Evolutionary conservation across 1,140 invertebrate species (phyloP).

Genomic region (Helicorthomorpha holstii): DNA sequence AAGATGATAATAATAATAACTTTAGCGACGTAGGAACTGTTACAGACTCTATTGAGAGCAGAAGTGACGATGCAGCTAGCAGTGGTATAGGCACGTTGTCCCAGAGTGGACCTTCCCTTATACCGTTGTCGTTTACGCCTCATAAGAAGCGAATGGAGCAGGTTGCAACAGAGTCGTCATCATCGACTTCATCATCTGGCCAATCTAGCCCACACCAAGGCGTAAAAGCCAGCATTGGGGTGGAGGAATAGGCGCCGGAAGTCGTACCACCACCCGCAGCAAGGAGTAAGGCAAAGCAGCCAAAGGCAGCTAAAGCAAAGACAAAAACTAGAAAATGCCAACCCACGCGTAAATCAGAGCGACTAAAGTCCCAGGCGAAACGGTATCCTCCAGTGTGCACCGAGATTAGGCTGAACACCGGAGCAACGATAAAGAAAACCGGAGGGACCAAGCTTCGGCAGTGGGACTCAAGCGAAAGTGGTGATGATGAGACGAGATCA

Average conservation of each 20-base stretch:
- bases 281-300: not conserved
- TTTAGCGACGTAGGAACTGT: too few relatives aligned
- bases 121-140: too few relatives aligned
- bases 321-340: not conserved
- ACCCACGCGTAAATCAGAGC: not conserved
- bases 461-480: not conserved
- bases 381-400: not conserved
- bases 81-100: too few relatives aligned
- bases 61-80: too few relatives aligned
- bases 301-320: not conserved
- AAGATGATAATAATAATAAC: too few relatives aligned
- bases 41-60: too few relatives aligned
- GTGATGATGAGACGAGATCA: not conserved
- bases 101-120: too few relatives aligned
- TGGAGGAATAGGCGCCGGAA: not conserved
- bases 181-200: not conserved
- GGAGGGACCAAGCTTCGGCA: not conserved
- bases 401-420: not conserved
- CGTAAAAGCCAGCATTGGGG: not conserved
- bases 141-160: too few relatives aligned
- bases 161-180: too few relatives aligned
- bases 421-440: not conserved
- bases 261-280: not conserved
- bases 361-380: not conserved
- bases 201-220: not conserved